Evolutionary conservation across 2,888 invertebrate species (phyloP), one percentile per base, ranked within the genome.

Genomic region (Pristionchus arcanus): DNA sequence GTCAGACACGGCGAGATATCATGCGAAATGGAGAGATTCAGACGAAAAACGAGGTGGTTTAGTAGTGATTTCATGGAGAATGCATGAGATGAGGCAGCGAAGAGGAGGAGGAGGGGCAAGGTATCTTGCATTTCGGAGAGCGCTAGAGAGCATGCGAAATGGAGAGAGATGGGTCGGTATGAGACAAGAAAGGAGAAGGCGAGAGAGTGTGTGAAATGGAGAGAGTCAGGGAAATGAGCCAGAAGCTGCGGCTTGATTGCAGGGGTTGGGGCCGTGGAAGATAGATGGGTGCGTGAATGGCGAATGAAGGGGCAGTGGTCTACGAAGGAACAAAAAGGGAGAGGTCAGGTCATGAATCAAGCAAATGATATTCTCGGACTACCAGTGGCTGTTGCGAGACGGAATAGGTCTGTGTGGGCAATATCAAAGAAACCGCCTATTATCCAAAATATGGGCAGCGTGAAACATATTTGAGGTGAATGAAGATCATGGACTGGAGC

Each of bases 11-110:
- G 68, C 13, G 68, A 68, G 68, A 68, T 28, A 59, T n/a, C 68
- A 31, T 28, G 5, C 2, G 28, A n/a, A 68, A 68, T 31, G 13
- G 28, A 68, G 19, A 31, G 68, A 68, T 0, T 68, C 31, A 68
- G 68, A 31, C 13, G 31, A 31, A 5, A 25, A 25, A 31, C 68
- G n/a, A n/a, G 74, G 63, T 21, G 63, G 37, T 81, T 81, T 53
- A 53, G 81, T 81, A 49, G 81, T 81, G 81, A 81, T 81, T 81
- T 42, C 81, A 81, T 81, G 81, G 49, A 16, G 49, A 81, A 81
- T 81, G 81, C 81, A 81, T 81, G 81, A 53, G 28, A 81, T 49
- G 49, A 0, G 42, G 13, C 37, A n/a, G 77, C 37, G 25, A 16
- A 15, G 34, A 31, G 34, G 19, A 5, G 74, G 37, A 74, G 74